Conservation (phyloP, 2,113 vertebrate species). For the Paedocypris sp. region DNA sequence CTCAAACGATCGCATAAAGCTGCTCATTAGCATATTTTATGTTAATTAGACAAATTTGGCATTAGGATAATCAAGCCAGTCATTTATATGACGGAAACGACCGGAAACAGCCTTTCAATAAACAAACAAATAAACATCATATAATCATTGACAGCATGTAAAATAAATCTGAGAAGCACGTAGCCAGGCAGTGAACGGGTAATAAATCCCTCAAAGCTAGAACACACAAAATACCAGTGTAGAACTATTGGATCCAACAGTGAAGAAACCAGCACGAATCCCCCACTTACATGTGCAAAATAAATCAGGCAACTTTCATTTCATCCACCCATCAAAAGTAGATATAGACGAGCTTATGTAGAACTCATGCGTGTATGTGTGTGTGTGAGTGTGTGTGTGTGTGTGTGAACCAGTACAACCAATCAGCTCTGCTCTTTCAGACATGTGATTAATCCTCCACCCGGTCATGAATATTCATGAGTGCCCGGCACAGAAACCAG, state of each 20-base stretch:
- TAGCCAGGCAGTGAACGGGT: slow-evolving; percentile 23
- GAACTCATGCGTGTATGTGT: slow-evolving; percentile 9
- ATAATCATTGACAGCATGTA: slow-evolving; percentile 17
- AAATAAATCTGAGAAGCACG: slow-evolving; percentile 22
- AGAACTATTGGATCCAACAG: slow-evolving; percentile 25
- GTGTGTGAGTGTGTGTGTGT: slow-evolving; percentile 10
- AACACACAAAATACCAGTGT: slow-evolving; percentile 35
- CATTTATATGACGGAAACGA: slow-evolving; percentile 10
- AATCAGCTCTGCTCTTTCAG: slow-evolving; percentile 22
- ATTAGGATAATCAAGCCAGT: slow-evolving; percentile 40
- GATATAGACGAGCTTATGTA: background rate
- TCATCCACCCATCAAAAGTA: slow-evolving; percentile 23
- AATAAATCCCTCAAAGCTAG: slow-evolving; percentile 24
- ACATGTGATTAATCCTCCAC: slow-evolving; percentile 13
- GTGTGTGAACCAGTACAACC: slow-evolving; percentile 4
- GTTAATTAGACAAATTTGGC: slow-evolving; percentile 48
- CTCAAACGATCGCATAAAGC: slow-evolving; percentile 41
- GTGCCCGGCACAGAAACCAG: too few species aligned
- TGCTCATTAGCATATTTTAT: slow-evolving; percentile 29
- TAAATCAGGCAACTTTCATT: slow-evolving; percentile 24
- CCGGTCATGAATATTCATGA: background rate
- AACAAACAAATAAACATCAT: slow-evolving; percentile 14
- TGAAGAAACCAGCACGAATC: slow-evolving; percentile 38
- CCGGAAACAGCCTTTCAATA: background rate
- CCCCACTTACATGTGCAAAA: slow-evolving; percentile 41